phyloP scores from a whole-genome alignment of 2,797 vertebrate genomes.

The Acanthopagrus latus region DNA sequence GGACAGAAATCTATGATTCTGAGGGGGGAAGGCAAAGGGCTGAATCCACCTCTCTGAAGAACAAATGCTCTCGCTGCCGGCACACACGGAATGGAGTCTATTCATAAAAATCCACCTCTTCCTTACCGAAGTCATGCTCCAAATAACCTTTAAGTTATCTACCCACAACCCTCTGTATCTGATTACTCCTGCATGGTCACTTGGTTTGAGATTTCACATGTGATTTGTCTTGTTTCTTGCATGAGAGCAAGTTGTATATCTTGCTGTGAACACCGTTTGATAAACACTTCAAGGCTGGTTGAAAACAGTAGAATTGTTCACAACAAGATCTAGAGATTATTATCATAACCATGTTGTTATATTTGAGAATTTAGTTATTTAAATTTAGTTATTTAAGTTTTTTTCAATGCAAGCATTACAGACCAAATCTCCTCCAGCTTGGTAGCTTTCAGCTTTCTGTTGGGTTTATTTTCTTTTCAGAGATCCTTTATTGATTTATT shows the following conservation, averaged over 20 bases:
- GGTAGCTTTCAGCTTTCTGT: too few species aligned
- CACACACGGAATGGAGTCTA: conserved; percentile 44
- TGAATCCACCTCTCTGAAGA: conserved; percentile 22
- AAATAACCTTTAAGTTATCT: conserved; percentile 43
- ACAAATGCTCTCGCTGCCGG: conserved; percentile 28
- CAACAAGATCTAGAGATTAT: background rate
- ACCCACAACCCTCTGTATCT: conserved; percentile 24
- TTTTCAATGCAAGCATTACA: background rate
- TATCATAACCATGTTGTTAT: background rate
- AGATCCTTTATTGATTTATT: too few species aligned
- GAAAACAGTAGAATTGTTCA: background rate
- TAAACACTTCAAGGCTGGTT: background rate
- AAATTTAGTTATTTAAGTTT: background rate
- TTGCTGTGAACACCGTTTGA: background rate
- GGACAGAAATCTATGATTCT: conserved; percentile 33
- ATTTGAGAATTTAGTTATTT: background rate
- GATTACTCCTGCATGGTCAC: conserved; percentile 29
- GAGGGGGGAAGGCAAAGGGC: conserved; percentile 5
- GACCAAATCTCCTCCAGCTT: too few species aligned
- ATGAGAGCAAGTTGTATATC: conserved; percentile 6
- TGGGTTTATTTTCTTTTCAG: too few species aligned
- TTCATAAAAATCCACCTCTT: conserved; percentile 42
- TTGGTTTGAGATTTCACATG: conserved; percentile 40
- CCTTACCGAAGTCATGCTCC: conserved; percentile 44
- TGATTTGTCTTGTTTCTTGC: conserved; percentile 53